These are phyloP conservation scores for Euzophera pinguis DNA, from an alignment of 2,888 invertebrate species.

Conservation along the genomic window DNA sequence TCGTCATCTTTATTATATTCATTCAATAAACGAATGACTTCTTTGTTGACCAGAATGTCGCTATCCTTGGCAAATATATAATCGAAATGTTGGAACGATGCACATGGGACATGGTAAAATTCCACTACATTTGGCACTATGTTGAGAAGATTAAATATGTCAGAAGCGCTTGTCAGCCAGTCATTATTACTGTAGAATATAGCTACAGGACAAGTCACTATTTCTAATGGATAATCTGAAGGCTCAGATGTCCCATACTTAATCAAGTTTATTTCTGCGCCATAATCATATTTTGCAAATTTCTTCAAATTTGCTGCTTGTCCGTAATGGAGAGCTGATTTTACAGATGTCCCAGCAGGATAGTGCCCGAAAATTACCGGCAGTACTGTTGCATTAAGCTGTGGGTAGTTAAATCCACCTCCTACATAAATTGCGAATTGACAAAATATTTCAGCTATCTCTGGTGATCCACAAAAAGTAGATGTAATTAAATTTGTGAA, in stretches of 20 bases:
- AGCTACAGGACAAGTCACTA: slow-evolving; percentile 27
- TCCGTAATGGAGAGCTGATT: slow-evolving; percentile 49
- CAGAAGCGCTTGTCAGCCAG: slow-evolving; percentile 24
- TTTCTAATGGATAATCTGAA: slow-evolving; percentile 28
- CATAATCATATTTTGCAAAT: slow-evolving; percentile 36
- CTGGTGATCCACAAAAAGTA: background rate
- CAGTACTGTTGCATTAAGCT: background rate
- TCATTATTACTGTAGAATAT: slow-evolving; percentile 31
- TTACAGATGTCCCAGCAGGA: slow-evolving; percentile 55
- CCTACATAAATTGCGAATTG: background rate
- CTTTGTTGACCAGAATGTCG: background rate
- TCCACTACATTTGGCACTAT: slow-evolving; percentile 29
- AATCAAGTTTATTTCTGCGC: slow-evolving; percentile 23
- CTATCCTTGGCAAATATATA: background rate
- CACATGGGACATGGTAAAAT: slow-evolving; percentile 21
- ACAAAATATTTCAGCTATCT: background rate
- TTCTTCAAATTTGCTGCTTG: slow-evolving; percentile 27
- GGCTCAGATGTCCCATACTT: slow-evolving; percentile 25
- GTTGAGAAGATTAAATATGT: slow-evolving; percentile 22
- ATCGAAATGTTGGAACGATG: background rate
- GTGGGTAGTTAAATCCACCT: background rate
- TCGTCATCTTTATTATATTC: no score
- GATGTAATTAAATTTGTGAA: background rate
- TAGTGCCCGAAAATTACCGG: background rate
- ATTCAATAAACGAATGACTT: slow-evolving; percentile 8